Percentiles rank a stretch among this genome's conserved stretches.
These are phyloP conservation scores for Agriotes lineatus DNA, from an alignment of 2,888 invertebrate genomes.

Conservation along the genomic window DNA sequence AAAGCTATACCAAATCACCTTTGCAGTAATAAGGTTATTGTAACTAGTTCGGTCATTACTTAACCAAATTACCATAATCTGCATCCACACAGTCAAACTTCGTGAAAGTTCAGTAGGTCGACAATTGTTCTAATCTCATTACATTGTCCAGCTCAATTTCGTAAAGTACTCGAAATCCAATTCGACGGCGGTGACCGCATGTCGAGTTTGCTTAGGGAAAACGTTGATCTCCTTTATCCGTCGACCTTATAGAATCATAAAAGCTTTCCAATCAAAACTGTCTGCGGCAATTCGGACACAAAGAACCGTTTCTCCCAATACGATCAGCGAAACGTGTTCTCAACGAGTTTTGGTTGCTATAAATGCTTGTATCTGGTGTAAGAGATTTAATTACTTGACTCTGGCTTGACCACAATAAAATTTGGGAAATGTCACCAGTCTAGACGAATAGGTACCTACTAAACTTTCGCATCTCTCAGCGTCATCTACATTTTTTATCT, in stretches of 20 bases:
- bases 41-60: background rate
- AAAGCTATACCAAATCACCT: no score
- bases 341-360: background rate
- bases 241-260: background rate
- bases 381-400: no score
- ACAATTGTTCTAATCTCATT: slow-evolving; percentile 25
- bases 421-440: no score
- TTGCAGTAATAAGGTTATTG: no score
- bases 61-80: slow-evolving; percentile 21
- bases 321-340: background rate
- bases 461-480: no score
- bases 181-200: slow-evolving; percentile 5
- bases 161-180: slow-evolving; percentile 18
- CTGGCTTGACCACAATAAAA: no score
- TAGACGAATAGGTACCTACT: no score
- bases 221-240: slow-evolving; percentile 10
- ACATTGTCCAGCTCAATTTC: slow-evolving; percentile 21
- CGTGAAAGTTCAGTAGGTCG: slow-evolving; percentile 19
- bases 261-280: slow-evolving; percentile 1
- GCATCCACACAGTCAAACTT: slow-evolving; percentile 21
- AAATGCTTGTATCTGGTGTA: background rate
- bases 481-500: no score
- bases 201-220: slow-evolving; percentile 12
- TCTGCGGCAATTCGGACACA: background rate
- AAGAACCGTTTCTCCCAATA: background rate